Percentiles rank a stretch among this genome's conserved stretches.
Conservation (phyloP, 2,888 invertebrate species). For the Liposcelis brunnea region DNA sequence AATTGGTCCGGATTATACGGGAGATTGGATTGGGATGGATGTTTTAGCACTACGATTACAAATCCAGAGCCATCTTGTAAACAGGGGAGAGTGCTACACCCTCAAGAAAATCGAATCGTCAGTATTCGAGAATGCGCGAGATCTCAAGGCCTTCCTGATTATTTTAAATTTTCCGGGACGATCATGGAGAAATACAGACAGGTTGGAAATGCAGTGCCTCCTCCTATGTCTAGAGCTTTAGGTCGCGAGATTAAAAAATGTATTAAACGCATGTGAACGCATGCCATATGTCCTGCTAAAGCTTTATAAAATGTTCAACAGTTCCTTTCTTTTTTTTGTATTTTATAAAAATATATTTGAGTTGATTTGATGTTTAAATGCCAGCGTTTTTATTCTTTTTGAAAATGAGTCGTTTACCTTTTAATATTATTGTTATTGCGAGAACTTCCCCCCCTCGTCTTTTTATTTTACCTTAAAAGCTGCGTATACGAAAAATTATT, state of each 20-base stretch:
- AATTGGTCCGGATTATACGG: conserved; percentile 38
- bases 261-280: too few species aligned
- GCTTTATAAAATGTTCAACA: too few species aligned
- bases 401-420: too few species aligned
- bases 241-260: conserved; percentile 27
- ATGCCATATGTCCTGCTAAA: too few species aligned
- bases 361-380: too few species aligned
- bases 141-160: conserved; percentile 38
- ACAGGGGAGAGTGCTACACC: conserved; percentile 34
- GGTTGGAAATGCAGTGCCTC: conserved; percentile 39
- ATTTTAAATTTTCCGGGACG: conserved; percentile 30
- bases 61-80: conserved; percentile 39
- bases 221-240: conserved; percentile 33
- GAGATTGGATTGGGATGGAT: conserved; percentile 33
- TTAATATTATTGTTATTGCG: too few species aligned
- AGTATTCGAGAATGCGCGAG: conserved; percentile 37
- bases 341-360: too few species aligned
- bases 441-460: too few species aligned
- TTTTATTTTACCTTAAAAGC: too few species aligned
- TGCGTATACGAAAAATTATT: too few species aligned
- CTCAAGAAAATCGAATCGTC: conserved; percentile 32
- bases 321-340: too few species aligned
- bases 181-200: conserved; percentile 32
- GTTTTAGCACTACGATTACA: conserved; percentile 32
- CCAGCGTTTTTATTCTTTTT: too few species aligned